These are phyloP conservation scores for Nansenia antarctica DNA, from an alignment of 2,113 vertebrate species.

Conservation along the genomic window DNA sequence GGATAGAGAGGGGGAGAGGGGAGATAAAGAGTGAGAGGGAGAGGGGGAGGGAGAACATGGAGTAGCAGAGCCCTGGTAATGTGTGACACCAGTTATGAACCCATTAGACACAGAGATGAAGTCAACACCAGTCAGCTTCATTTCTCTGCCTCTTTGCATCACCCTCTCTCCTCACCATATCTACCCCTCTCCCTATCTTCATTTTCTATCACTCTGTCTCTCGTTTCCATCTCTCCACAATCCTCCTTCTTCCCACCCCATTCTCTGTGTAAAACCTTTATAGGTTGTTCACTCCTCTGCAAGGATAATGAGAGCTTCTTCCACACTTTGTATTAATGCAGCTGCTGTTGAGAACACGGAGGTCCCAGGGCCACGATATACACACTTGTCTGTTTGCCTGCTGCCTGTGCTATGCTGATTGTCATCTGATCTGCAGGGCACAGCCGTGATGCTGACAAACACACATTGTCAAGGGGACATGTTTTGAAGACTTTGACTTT, in stretches of 20 bases:
- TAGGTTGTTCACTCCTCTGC: slow-evolving; percentile 41
- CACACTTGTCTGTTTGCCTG: slow-evolving; percentile 60
- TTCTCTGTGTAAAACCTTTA: slow-evolving; percentile 64
- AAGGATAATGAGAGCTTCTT: slow-evolving; percentile 66
- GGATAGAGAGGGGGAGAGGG: slow-evolving; percentile 6
- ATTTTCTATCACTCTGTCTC: slow-evolving; percentile 1
- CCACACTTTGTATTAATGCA: slow-evolving; percentile 64
- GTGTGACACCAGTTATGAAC: slow-evolving; percentile 48
- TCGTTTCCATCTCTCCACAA: not conserved
- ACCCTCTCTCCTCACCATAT: slow-evolving; percentile 27
- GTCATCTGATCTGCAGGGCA: slow-evolving; percentile 68
- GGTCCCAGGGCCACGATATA: slow-evolving; percentile 55
- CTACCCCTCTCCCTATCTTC: slow-evolving; percentile 36
- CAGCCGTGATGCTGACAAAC: slow-evolving; percentile 52
- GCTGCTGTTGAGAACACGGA: slow-evolving; percentile 52
- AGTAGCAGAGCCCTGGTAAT: slow-evolving; percentile 35
- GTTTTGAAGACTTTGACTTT: slow-evolving; percentile 58
- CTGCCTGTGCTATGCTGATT: slow-evolving; percentile 57
- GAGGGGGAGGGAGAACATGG: not conserved
- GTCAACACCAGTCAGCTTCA: slow-evolving; percentile 58
- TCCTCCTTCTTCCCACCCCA: slow-evolving; percentile 33
- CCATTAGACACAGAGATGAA: slow-evolving; percentile 49
- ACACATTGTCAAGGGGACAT: slow-evolving; percentile 63
- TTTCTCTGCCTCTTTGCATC: slow-evolving; percentile 37
- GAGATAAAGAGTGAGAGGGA: not conserved